Evolutionary conservation across 2,113 vertebrate genomes (phyloP).

Genomic region (Ondatra zibethicus): DNA sequence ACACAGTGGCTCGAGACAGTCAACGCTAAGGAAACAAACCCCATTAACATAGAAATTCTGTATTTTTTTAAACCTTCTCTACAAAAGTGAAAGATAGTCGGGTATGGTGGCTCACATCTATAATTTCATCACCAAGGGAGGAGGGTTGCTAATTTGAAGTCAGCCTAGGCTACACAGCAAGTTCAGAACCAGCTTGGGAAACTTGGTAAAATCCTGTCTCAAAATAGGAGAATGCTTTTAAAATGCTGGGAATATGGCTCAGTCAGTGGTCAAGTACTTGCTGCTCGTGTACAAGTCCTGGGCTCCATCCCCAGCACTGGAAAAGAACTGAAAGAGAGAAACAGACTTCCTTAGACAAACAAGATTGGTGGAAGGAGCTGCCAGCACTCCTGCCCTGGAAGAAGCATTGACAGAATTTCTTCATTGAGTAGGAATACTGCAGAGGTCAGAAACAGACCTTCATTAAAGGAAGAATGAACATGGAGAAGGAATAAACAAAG

Average conservation of each 20-base stretch:
- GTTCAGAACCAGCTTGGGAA: background rate
- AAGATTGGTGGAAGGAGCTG: background rate
- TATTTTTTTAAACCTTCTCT: background rate
- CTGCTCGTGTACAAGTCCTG: background rate
- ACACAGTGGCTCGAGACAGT: background rate
- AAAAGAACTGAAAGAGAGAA: background rate
- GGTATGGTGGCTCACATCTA: background rate
- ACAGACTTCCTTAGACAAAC: background rate
- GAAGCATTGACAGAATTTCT: background rate
- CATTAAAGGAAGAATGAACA: background rate
- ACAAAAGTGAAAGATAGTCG: background rate
- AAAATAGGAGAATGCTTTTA: background rate
- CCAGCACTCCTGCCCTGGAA: background rate
- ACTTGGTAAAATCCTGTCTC: background rate
- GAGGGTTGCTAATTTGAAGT: background rate
- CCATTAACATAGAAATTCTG: background rate
- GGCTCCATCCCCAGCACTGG: background rate
- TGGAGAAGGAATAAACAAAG: background rate
- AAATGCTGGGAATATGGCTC: background rate
- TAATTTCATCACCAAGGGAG: background rate
- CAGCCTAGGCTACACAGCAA: background rate
- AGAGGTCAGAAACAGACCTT: background rate
- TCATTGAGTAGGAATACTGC: background rate
- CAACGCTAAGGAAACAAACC: background rate
- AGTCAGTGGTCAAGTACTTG: background rate